Evolutionary conservation across 1,140 invertebrate species (phyloP), one percentile per base, ranked within the genome.

Genomic region (Maniola jurtina): DNA sequence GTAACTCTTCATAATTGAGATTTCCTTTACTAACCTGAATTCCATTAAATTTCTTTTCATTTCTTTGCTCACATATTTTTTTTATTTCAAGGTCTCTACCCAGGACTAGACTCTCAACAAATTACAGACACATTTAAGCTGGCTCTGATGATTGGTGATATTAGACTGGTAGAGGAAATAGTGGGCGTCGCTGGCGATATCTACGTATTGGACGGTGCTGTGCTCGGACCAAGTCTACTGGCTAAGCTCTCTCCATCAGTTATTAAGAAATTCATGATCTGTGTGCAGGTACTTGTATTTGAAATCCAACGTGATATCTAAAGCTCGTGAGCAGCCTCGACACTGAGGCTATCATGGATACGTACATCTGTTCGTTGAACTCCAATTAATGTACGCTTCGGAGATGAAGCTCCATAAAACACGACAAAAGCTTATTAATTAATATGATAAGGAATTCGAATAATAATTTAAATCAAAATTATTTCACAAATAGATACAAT

Each of bases 191-290:
- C 95, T 13, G 96, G 96, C 0, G 96, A 97, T 73, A 93, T 96
- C 14, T 97, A 96, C 74, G 92, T 97, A 33, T 79, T 97, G 36
- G 96, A 97, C 79, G 95, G 95, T 0, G 91, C 92, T 11, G 93
- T 96, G 6, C 94, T 95, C 0, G 95, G 95, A 0, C 93, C 95
- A 0, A 90, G 93, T 2, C 93, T 96, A 75, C 95, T 96, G 73
- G 93, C 95, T 14, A 96, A 95, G 84, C 93, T 96, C 65, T 95
- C 95, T 0, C 95, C 95, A 5, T 85, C 93, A 0, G 79, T 95
- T 34, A 92, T 96, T 11, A 96, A 96, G 86, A 96, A 96, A 79
- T 96, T 96, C 81, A 91, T 97, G 72, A 94, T 96, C 40, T 95
- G 95, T 80, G 94, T 96, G 0, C 95, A 96, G 86, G 93, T 93